Evolutionary conservation across 64 coral and sea anemone species (phyloP), one percentile per base, ranked within the genome.

Genomic region (Porites lutea): DNA sequence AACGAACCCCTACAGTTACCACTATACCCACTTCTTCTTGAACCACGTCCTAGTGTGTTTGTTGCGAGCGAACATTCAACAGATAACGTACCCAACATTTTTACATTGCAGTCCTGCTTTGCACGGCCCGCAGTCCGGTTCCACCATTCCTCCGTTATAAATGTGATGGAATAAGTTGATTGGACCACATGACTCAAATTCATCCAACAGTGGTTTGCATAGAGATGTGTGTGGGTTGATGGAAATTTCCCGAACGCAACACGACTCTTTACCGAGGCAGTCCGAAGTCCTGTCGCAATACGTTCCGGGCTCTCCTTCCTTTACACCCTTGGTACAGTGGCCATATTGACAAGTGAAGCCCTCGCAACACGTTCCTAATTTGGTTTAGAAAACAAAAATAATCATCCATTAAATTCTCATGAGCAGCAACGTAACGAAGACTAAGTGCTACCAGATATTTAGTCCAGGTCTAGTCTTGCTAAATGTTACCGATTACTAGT

Each of bases 151-250:
- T 8, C 92, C 95, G 0, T 74, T 57, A 78, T 97, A 97, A 71
- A 97, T 71, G 49, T 97, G 95, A 55, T 94, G 95, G 22, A 97
- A 97, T 43, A 97, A 86, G 86, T 97, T 97, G 47, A 97, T 97
- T 88, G 95, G 95, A 37, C 95, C 95, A 72, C 95, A 97, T 37
- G 95, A 97, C 77, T 97, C 95, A 69, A 78, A 97, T 45, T 97
- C 95, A 15, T 94, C 49, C 1, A 97, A 65, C 92, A 97, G 83
- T 67, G 95, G 95, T 70, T 97, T 97, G 73, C 95, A 97, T 13
- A 97, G 21, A 22, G 95, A 97, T 6, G 91, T 66, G 53, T 74
- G 88, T 21, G 92, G 82, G 48, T 94, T 94, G 18, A 97, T 75
- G 12, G 95, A 90, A 53, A 97, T 87, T 84, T 97, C 95, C 43